Conservation (phyloP, 92 coral and sea anemone genomes). For the Zoanthus sansibaricus region DNA sequence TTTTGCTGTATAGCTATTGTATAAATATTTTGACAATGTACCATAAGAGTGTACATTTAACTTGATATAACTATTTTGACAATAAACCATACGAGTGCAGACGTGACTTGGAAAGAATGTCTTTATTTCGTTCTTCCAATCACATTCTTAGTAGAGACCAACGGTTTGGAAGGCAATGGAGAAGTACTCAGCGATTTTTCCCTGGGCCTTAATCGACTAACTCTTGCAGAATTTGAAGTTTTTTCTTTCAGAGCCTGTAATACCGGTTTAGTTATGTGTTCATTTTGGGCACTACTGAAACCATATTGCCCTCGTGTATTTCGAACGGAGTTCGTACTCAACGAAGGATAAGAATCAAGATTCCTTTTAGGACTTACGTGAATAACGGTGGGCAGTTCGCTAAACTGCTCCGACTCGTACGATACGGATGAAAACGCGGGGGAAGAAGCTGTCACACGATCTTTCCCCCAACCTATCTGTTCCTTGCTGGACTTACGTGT, state of each 20-base stretch:
- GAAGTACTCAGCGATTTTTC: conserved; percentile 14
- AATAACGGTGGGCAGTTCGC: conserved; percentile 85
- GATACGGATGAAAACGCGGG: conserved; percentile 85
- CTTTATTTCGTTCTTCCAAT: conserved; percentile 9
- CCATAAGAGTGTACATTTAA: not conserved
- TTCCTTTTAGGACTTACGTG: conserved; percentile 54
- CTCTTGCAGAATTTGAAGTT: conserved; percentile 22
- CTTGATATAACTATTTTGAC: not conserved
- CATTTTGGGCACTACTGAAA: conserved; percentile 8
- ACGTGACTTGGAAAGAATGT: not conserved
- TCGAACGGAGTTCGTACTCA: not conserved
- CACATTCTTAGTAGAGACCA: not conserved
- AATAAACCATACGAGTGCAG: not conserved
- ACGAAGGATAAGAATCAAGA: conserved; percentile 14
- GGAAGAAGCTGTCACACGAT: conserved; percentile 59
- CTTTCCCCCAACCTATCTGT: not conserved
- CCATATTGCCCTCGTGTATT: conserved; percentile 1
- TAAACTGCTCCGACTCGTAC: conserved; percentile 76
- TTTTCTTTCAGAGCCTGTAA: conserved; percentile 37
- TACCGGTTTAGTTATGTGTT: conserved; percentile 42
- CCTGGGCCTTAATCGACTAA: conserved; percentile 3
- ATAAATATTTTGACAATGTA: too few relatives aligned
- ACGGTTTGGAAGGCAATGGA: conserved; percentile 39
- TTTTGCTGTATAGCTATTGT: too few relatives aligned
- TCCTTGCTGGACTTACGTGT: not conserved